Evolutionary conservation across 2,113 vertebrate genomes (phyloP), one percentile per base, ranked within the genome.

Genomic region (Plecturocebus donacophilus): DNA sequence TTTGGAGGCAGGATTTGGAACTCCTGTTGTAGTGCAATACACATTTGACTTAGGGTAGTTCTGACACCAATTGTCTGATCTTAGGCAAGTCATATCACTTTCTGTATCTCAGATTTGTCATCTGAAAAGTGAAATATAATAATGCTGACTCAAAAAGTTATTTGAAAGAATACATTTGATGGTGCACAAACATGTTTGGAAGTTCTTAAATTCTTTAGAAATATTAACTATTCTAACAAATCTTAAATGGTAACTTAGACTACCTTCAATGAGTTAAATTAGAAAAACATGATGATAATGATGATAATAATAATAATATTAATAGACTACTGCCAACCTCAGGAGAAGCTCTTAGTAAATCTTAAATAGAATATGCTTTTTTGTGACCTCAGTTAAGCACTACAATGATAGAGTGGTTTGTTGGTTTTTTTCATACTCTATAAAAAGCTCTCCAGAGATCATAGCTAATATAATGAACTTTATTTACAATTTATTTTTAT

Each of bases 401-500:
- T 52, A 7, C 21, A 64, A 2, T 13, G 4, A 25, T 32, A 20
- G 21, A 79, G 66, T 77, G 92, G 52, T 87, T 52, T 52, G 52
- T 52, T 52, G 16, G 5, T 52, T 17, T 92, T 77, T 90, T 92
- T 52, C 79, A 20, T 42, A 61, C 8, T 85, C 19, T 47, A 40
- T 68, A 27, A 81, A 54, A 83, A 88, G 75, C 30, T 92, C 91
- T 83, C 49, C 40, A 58, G 76, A 92, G 45, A 83, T 20, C 9
- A 27, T n/a, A 85, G 8, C 42, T 91, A 96, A 71, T 84, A 94
- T 87, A 96, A 2, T 73, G 19, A 87, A 89, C 89, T 96, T 88
- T 45, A 90, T 64, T 92, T 95, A 86, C 90, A 87, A 58, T 75
- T 93, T 92, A 38, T 95, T 84, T 96, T 80, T 87, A 83, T 73